Conservation (phyloP, 1,140 invertebrate species). For the Drosophila bipectinata region DNA sequence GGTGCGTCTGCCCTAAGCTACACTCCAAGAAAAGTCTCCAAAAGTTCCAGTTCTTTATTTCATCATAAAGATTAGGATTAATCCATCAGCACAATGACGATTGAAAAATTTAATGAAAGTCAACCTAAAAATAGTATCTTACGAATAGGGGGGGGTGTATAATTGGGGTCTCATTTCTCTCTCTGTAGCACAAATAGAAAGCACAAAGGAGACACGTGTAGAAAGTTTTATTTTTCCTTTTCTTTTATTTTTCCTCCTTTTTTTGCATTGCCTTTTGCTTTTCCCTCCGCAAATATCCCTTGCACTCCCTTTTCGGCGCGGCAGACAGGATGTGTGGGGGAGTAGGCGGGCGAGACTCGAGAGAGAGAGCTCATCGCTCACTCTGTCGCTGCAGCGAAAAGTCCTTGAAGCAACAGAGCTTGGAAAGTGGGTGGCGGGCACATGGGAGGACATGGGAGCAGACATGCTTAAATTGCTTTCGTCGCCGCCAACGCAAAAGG, state of each 20-base stretch:
- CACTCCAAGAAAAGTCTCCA: not conserved
- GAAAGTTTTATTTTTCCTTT: constrained; percentile 43
- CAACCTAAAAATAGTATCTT: no score
- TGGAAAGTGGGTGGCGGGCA: constrained; percentile 8
- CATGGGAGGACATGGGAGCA: constrained; percentile 7
- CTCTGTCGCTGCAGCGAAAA: constrained; percentile 42
- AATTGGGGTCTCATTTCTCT: not conserved
- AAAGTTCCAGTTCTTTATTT: not conserved
- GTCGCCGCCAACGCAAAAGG: constrained; percentile 45
- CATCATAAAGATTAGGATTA: not conserved
- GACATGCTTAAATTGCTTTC: constrained; percentile 50
- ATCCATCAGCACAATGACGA: not conserved
- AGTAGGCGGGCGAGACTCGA: no score
- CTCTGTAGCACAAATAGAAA: constrained; percentile 18
- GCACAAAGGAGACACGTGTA: constrained; percentile 48
- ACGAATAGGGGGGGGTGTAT: not conserved
- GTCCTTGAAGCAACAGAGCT: constrained; percentile 75
- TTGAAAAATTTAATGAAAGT: not conserved
- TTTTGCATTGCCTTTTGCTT: constrained; percentile 21
- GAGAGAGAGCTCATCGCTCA: constrained; percentile 14
- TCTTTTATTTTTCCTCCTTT: constrained; percentile 4
- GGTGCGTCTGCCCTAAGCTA: constrained; percentile 13
- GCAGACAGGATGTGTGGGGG: constrained; percentile 4
- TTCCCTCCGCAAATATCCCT: constrained; percentile 23
- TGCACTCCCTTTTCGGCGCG: constrained; percentile 48